Conservation (phyloP, 2,797 vertebrate genomes). For the Trichosurus vulpecula region DNA sequence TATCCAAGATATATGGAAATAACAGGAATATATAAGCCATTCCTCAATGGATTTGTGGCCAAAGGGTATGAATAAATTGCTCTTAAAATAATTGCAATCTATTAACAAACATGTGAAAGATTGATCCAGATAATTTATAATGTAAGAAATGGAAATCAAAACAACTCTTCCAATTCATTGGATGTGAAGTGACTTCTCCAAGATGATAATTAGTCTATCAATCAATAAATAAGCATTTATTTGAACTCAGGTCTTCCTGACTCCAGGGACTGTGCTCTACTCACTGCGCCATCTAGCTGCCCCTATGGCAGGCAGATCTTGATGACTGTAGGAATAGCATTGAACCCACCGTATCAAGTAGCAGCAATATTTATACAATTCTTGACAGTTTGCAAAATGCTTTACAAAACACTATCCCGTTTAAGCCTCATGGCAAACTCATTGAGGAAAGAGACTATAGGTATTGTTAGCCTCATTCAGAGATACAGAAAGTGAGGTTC, state of each 20-base stretch:
- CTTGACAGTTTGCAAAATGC: not conserved
- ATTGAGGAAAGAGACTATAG: not conserved
- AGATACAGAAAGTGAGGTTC: constrained; percentile 12
- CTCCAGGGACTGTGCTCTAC: too few species aligned
- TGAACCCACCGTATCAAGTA: not conserved
- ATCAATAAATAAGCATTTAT: not conserved
- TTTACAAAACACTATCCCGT: not conserved
- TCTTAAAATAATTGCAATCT: not conserved
- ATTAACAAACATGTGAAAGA: not conserved
- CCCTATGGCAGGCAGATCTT: not conserved
- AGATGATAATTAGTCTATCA: not conserved
- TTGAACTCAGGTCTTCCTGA: too few species aligned
- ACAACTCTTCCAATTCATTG: rapidly evolving
- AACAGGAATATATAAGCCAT: not conserved
- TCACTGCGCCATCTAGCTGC: too few species aligned
- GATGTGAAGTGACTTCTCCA: not conserved
- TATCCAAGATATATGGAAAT: not conserved
- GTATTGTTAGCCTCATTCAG: not conserved
- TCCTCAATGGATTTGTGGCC: not conserved
- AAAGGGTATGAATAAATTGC: not conserved
- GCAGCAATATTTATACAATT: not conserved
- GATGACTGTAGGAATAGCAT: not conserved
- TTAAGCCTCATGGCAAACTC: not conserved
- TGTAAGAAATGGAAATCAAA: not conserved
- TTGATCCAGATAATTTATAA: not conserved